Conservation (phyloP, 2,113 vertebrate species). For the Zingel zingel region DNA sequence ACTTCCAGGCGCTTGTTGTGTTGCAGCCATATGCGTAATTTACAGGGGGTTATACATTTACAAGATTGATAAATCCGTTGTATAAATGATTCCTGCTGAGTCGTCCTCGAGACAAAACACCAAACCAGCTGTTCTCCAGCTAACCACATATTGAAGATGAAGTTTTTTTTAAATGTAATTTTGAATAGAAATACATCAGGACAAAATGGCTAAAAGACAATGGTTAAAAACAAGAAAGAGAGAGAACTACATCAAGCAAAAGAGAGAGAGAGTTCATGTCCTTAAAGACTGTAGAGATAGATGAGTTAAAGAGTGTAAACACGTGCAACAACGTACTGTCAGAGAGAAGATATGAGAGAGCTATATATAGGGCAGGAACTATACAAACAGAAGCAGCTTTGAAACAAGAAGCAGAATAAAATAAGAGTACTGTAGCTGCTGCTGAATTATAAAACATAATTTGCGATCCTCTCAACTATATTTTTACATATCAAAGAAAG, state of each 20-base stretch:
- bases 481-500: slow-evolving; percentile 39
- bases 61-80: too few species aligned
- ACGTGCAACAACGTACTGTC: background rate
- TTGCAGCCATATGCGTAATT: too few species aligned
- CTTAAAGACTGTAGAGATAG: background rate
- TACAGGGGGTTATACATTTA: too few species aligned
- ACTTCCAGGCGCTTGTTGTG: too few species aligned
- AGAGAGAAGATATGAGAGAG: background rate
- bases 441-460: slow-evolving; percentile 49
- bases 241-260: background rate
- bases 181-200: too few species aligned
- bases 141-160: too few species aligned
- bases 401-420: slow-evolving; percentile 24
- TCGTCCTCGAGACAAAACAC: too few species aligned
- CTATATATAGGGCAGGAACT: background rate
- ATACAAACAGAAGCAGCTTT: slow-evolving; percentile 40
- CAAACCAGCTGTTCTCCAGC: too few species aligned
- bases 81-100: too few species aligned
- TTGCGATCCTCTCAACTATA: slow-evolving; percentile 2
- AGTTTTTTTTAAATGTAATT: too few species aligned
- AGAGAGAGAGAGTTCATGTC: background rate
- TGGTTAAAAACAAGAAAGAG: background rate
- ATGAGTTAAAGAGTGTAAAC: background rate
- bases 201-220: too few species aligned
- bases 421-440: slow-evolving; percentile 9